Conservation (phyloP, 2,888 invertebrate genomes). For the Xestia c-nigrum region DNA sequence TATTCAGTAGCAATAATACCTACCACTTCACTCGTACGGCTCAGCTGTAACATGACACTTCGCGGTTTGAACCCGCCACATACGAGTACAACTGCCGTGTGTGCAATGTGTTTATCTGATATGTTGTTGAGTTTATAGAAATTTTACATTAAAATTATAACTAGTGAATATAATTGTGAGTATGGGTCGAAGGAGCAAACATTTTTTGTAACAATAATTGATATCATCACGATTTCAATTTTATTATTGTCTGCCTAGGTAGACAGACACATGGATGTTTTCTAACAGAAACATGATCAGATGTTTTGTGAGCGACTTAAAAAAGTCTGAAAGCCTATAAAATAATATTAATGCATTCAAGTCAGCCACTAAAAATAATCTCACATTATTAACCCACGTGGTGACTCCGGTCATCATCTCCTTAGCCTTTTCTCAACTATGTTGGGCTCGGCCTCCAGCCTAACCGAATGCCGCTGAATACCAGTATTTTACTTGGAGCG, state of each 20-base stretch:
- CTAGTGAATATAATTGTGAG: neutral
- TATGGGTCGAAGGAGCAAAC: neutral
- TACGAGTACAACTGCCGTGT: conserved; percentile 34
- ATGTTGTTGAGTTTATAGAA: conserved; percentile 12
- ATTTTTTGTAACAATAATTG: neutral
- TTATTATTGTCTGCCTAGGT: too few species aligned
- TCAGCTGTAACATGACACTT: conserved; percentile 69
- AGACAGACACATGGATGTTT: too few species aligned
- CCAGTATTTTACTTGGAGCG: too few species aligned
- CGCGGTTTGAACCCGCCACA: conserved; percentile 78
- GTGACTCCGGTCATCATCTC: too few species aligned
- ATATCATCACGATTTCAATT: too few species aligned
- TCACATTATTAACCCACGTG: neutral
- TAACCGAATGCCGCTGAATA: too few species aligned
- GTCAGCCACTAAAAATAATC: neutral
- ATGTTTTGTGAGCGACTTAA: neutral
- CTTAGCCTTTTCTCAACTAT: too few species aligned
- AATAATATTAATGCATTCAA: neutral
- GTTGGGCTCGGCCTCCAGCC: too few species aligned
- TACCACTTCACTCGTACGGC: neutral
- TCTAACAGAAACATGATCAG: neutral
- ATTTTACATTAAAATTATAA: neutral
- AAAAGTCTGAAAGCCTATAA: neutral
- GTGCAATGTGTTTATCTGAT: neutral
- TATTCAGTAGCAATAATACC: conserved; percentile 9